A percentile compares a stretch with the other conserved stretches of the same genome.
These are phyloP conservation scores for Perithous albicinctus DNA, from an alignment of 2,888 invertebrate genomes.

Conservation along the genomic window DNA sequence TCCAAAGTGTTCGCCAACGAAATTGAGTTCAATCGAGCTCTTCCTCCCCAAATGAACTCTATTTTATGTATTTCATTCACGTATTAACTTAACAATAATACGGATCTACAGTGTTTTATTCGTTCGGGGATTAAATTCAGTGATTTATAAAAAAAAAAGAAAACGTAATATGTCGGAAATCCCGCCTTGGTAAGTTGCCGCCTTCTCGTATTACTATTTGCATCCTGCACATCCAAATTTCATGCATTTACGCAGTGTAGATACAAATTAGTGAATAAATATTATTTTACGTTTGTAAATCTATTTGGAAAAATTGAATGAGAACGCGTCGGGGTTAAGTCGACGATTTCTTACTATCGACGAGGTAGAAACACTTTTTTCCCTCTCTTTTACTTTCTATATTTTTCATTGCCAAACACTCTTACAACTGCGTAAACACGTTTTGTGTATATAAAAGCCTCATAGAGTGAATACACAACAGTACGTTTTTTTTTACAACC, in stretches of 20 bases:
- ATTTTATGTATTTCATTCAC: not conserved
- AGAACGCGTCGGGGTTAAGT: not conserved
- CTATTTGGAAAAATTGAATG: too few species aligned
- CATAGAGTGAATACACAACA: too few species aligned
- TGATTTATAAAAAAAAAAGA: slow-evolving; percentile 17
- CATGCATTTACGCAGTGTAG: not conserved
- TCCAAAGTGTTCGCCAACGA: slow-evolving; percentile 39
- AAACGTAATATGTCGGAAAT: slow-evolving; percentile 41
- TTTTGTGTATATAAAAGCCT: too few species aligned
- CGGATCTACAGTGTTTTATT: slow-evolving; percentile 17
- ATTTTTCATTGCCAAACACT: too few species aligned
- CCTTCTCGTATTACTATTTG: not conserved
- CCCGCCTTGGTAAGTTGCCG: slow-evolving; percentile 53
- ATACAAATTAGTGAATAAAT: not conserved
- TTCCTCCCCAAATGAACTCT: slow-evolving; percentile 8
- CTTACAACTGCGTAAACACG: too few species aligned
- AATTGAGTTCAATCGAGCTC: not conserved
- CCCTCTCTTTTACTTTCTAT: not conserved
- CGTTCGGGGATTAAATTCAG: slow-evolving; percentile 8
- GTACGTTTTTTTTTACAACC: too few species aligned
- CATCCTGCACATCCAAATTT: not conserved
- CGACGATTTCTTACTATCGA: too few species aligned
- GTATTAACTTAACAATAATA: not conserved
- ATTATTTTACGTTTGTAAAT: too few species aligned
- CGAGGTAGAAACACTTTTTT: not conserved